Evolutionary conservation across 2,113 vertebrate species (phyloP).

Genomic region (Aphelocoma coerulescens): DNA sequence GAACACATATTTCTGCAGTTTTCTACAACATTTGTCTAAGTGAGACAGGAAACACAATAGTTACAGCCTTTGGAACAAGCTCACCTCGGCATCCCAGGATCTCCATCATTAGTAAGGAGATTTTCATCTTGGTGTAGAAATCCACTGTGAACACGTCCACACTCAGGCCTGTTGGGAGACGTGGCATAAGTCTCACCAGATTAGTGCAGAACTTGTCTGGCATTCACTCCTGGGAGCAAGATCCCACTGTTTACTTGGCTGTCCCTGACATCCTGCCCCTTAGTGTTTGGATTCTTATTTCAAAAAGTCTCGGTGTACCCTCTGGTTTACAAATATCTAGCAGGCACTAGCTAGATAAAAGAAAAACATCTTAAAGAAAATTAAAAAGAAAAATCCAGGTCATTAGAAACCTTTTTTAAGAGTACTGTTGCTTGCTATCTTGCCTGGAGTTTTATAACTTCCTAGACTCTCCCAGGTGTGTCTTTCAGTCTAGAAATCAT

Average conservation of each 20-base stretch:
- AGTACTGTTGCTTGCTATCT: background rate
- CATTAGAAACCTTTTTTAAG: background rate
- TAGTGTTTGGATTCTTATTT: background rate
- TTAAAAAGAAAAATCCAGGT: no score
- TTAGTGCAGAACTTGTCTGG: background rate
- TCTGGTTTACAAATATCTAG: background rate
- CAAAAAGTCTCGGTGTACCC: background rate
- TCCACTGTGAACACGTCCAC: background rate
- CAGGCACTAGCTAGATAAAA: background rate
- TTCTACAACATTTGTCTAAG: background rate
- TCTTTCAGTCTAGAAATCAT: background rate
- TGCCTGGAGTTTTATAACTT: background rate
- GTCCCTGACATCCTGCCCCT: background rate
- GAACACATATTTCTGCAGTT: background rate
- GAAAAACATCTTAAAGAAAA: background rate
- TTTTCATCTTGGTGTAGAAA: background rate
- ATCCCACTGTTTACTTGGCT: background rate
- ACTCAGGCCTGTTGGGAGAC: background rate
- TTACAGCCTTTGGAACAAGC: background rate
- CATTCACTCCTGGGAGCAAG: background rate
- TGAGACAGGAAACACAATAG: background rate
- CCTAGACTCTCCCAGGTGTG: background rate
- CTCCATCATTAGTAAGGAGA: background rate
- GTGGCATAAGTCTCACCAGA: background rate
- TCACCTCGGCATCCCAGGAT: background rate